A percentile compares a stretch with the other conserved stretches of the same genome.
These are phyloP conservation scores for Myxocyprinus asiaticus DNA, from an alignment of 2,113 vertebrate species.

Conservation along the genomic window DNA sequence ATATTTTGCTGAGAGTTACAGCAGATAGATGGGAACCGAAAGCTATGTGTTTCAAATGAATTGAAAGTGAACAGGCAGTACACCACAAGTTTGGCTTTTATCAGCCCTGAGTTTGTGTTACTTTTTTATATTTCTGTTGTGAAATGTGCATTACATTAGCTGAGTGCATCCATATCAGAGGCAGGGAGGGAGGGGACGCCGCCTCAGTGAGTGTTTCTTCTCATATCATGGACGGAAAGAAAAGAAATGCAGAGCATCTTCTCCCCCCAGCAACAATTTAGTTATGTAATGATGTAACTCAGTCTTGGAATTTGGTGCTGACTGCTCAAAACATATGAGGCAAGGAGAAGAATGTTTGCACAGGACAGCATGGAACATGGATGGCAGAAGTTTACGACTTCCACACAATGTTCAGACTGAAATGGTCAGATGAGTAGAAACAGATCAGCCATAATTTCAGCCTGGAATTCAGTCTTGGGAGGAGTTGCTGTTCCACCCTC, in stretches of 20 bases:
- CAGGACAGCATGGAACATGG: too few species aligned
- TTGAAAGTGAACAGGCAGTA: neutral
- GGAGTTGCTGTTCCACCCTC: constrained; percentile 18
- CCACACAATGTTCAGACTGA: neutral
- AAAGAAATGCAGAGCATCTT: neutral
- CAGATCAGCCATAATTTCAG: neutral
- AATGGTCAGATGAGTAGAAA: neutral
- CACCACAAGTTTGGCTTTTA: neutral
- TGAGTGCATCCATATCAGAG: neutral
- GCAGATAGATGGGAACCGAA: neutral
- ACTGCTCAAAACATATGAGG: neutral
- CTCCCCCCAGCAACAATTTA: neutral
- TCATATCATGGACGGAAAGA: constrained; percentile 2
- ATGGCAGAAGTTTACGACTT: too few species aligned
- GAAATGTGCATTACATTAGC: constrained; percentile 67
- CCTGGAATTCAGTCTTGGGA: constrained; percentile 31
- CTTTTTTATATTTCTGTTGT: constrained; percentile 44
- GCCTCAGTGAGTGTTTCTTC: constrained; percentile 3
- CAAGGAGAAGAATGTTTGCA: neutral
- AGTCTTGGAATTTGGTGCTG: neutral
- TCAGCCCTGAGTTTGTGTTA: neutral
- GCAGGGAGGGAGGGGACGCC: neutral
- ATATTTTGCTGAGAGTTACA: too few species aligned
- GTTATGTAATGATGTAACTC: constrained; percentile 6
- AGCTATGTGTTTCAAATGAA: neutral